A percentile compares a stretch with the other conserved stretches of the same genome.
phyloP scores from a whole-genome alignment of 2,797 vertebrate genomes.

The Glyptemys insculpta region DNA sequence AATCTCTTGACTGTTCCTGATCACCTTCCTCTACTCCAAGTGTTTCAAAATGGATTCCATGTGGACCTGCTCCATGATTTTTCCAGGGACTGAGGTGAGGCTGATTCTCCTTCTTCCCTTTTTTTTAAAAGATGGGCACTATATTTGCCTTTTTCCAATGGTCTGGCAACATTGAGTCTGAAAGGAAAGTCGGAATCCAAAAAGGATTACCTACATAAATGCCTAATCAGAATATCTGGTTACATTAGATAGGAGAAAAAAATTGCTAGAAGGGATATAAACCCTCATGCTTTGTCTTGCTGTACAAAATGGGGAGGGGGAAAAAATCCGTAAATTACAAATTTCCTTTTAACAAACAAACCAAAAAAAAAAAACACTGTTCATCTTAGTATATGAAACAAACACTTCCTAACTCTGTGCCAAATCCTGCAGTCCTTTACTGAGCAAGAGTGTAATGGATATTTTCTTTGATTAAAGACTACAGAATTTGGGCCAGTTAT shows the following conservation, averaged over 20 bases:
- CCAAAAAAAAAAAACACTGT: not conserved
- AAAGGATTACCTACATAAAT: not conserved
- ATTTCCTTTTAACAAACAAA: not conserved
- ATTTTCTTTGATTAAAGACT: slow-evolving; percentile 10
- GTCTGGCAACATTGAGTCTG: not conserved
- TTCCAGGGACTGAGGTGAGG: too few relatives aligned
- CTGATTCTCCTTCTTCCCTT: too few relatives aligned
- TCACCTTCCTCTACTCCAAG: too few relatives aligned
- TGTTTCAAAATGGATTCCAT: too few relatives aligned
- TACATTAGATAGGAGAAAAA: not conserved
- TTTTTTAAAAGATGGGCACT: too few relatives aligned
- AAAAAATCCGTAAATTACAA: not conserved
- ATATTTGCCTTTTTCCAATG: too few relatives aligned
- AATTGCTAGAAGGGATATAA: not conserved
- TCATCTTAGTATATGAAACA: not conserved
- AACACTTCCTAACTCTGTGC: not conserved
- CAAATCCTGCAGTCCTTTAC: not conserved
- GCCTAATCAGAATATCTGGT: not conserved
- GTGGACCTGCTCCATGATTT: too few relatives aligned
- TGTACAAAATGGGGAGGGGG: not conserved
- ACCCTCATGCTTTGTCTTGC: not conserved
- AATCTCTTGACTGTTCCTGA: too few relatives aligned
- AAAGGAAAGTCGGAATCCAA: not conserved
- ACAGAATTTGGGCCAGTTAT: not conserved
- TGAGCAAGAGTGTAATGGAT: not conserved